Evolutionary conservation across 2,888 invertebrate species (phyloP).

Genomic region (Pollenia angustigena): DNA sequence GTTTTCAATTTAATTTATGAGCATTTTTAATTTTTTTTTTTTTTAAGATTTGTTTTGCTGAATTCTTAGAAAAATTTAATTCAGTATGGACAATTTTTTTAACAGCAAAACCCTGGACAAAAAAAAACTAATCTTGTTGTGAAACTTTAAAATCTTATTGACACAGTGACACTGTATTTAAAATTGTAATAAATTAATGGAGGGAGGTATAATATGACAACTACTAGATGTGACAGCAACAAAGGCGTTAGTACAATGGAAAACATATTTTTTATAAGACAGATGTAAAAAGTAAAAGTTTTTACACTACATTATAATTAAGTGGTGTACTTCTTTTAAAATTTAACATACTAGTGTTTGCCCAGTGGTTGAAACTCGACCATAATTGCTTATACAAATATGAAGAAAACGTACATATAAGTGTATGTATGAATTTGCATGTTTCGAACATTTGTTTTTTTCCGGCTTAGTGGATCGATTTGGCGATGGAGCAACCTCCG

Average conservation of each 20-base stretch:
- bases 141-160: slow-evolving; percentile 27
- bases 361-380: too few relatives aligned
- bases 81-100: slow-evolving; percentile 34
- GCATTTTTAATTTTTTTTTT: slow-evolving; percentile 35
- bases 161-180: slow-evolving; percentile 42
- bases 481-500: too few relatives aligned
- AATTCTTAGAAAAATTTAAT: slow-evolving; percentile 60
- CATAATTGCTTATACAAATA: too few relatives aligned
- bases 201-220: not conserved
- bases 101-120: not conserved
- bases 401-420: too few relatives aligned
- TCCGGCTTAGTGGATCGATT: too few relatives aligned
- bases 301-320: not conserved
- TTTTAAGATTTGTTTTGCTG: not conserved
- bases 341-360: too few relatives aligned
- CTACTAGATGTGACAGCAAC: slow-evolving; percentile 24
- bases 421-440: too few relatives aligned
- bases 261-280: not conserved
- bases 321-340: too few relatives aligned
- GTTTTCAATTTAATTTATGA: slow-evolving; percentile 44
- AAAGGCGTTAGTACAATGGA: not conserved
- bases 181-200: not conserved
- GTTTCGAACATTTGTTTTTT: too few relatives aligned
- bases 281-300: slow-evolving; percentile 13
- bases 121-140: slow-evolving; percentile 20